Conservation (phyloP, 2,888 invertebrate species). For the Andrena bucephala region DNA sequence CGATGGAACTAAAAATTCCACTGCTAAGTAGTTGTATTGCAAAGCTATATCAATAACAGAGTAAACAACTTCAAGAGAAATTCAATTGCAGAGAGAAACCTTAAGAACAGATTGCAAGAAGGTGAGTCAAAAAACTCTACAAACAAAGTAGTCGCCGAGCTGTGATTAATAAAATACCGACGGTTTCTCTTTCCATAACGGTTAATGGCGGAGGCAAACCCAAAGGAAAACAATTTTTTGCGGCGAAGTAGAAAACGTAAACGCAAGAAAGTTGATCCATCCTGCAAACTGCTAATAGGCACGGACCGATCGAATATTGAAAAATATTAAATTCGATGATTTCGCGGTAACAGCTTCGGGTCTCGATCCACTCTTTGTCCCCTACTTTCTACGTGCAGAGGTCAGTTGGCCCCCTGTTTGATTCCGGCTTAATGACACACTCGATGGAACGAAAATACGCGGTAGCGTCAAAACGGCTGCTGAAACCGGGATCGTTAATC, state of each 20-base stretch:
- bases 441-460: constrained; percentile 32
- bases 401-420: constrained; percentile 9
- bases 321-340: constrained; percentile 45
- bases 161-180: too few relatives aligned
- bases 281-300: background rate
- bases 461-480: constrained; percentile 15
- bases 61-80: too few relatives aligned
- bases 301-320: constrained; percentile 3
- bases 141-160: too few relatives aligned
- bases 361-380: background rate
- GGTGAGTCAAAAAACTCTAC: too few relatives aligned
- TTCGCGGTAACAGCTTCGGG: constrained; percentile 4
- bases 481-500: constrained; percentile 12
- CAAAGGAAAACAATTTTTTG: background rate
- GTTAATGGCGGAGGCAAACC: background rate
- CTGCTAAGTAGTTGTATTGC: too few relatives aligned
- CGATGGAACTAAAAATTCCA: too few relatives aligned
- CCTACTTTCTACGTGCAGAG: constrained; percentile 30
- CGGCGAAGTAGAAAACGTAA: background rate
- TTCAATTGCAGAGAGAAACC: too few relatives aligned
- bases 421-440: constrained; percentile 36
- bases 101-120: too few relatives aligned
- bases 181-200: too few relatives aligned
- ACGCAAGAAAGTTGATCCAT: background rate
- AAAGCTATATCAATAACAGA: too few relatives aligned